Conservation (phyloP, 2,797 vertebrate species). For the Alectoris magna region DNA sequence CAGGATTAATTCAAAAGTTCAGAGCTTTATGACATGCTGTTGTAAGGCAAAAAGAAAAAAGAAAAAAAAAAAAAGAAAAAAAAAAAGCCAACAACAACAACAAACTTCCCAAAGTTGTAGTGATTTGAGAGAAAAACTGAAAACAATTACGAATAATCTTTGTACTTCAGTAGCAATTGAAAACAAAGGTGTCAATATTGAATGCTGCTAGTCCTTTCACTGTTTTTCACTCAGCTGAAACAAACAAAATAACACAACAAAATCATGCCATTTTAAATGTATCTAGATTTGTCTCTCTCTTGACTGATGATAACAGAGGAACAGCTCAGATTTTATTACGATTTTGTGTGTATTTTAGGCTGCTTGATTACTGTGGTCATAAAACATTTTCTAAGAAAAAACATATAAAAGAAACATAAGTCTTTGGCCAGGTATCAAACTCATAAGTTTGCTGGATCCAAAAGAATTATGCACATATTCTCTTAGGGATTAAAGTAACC, state of each 20-base stretch:
- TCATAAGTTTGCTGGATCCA: neutral
- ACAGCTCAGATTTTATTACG: neutral
- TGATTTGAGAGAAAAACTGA: neutral
- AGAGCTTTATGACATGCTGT: neutral
- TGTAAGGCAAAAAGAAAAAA: neutral
- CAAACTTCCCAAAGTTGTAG: neutral
- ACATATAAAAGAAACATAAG: rapidly evolving
- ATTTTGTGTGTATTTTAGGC: neutral
- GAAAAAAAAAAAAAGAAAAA: neutral
- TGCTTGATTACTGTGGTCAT: neutral
- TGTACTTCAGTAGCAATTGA: neutral
- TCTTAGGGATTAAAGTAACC: neutral
- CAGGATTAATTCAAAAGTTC: neutral
- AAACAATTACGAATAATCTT: neutral
- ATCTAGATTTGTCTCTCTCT: neutral
- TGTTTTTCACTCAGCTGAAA: neutral
- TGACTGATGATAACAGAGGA: neutral
- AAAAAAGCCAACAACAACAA: too few species aligned
- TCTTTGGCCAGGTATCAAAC: neutral
- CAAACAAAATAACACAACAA: too few species aligned
- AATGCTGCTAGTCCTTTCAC: neutral
- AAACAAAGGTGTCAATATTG: neutral
- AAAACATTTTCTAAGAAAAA: neutral
- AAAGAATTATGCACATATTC: neutral
- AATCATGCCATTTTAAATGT: neutral